phyloP scores from a whole-genome alignment of 2,113 vertebrate genomes.

The Upupa epops region DNA sequence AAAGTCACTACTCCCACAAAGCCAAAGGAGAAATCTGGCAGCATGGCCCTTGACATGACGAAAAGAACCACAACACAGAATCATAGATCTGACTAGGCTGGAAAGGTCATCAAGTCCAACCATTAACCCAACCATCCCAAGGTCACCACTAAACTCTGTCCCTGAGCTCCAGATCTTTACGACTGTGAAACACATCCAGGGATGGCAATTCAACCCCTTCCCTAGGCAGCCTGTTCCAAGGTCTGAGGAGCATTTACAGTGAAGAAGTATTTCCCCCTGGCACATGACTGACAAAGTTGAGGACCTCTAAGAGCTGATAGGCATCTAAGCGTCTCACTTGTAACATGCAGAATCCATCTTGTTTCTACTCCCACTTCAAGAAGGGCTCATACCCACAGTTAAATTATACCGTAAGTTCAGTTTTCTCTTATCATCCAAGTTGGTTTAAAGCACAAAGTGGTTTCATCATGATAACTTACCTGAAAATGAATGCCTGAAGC shows the following conservation, averaged over 20 bases:
- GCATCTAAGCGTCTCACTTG: not conserved
- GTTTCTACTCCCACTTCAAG: not conserved
- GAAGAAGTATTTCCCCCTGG: too few species aligned
- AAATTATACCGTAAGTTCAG: not conserved
- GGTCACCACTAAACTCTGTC: too few species aligned
- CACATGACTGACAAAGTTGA: too few species aligned
- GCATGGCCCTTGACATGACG: not conserved
- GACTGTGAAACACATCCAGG: too few species aligned
- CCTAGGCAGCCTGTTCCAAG: too few species aligned
- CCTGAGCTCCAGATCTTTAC: too few species aligned
- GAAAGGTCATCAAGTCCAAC: too few species aligned
- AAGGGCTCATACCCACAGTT: not conserved
- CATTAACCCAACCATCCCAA: too few species aligned
- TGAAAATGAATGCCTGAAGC: not conserved
- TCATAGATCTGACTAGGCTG: too few species aligned
- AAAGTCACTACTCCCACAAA: fast-evolving
- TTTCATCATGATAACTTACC: not conserved
- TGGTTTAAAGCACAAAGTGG: not conserved
- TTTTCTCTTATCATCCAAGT: not conserved
- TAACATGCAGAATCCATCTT: not conserved
- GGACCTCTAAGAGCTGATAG: not conserved
- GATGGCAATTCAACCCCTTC: too few species aligned
- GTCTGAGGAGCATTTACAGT: too few species aligned
- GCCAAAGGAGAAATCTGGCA: not conserved
- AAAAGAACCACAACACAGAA: too few species aligned